A percentile compares a stretch with the other conserved stretches of the same genome.
phyloP scores from a whole-genome alignment of 2,888 invertebrate genomes.

The Ornithoptera alexandrae region DNA sequence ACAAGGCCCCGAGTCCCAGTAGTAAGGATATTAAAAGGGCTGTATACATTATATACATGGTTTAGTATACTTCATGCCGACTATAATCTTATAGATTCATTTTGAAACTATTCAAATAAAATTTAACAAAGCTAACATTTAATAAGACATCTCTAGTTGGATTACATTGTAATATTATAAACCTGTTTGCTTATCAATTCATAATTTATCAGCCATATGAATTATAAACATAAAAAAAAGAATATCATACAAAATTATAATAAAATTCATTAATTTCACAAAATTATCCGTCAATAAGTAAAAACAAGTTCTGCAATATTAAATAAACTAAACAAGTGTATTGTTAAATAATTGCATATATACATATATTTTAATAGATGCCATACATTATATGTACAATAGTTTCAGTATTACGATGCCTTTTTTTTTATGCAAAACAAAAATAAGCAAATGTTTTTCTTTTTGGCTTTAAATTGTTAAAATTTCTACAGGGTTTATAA shows the following conservation, averaged over 20 bases:
- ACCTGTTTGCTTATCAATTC: too few species aligned
- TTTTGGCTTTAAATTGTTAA: too few species aligned
- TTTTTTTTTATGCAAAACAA: background rate
- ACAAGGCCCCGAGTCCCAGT: too few species aligned
- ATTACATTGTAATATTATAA: too few species aligned
- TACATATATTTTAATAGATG: slow-evolving; percentile 1
- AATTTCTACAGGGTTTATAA: too few species aligned
- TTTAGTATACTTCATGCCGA: slow-evolving; percentile 64
- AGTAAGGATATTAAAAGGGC: too few species aligned
- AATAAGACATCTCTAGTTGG: background rate
- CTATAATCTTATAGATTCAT: slow-evolving; percentile 50
- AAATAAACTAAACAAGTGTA: background rate
- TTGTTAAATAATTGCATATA: background rate
- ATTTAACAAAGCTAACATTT: slow-evolving; percentile 24
- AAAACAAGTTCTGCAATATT: background rate
- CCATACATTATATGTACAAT: slow-evolving; percentile 8
- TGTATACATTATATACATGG: slow-evolving; percentile 36
- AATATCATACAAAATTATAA: too few species aligned
- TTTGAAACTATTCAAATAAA: slow-evolving; percentile 30
- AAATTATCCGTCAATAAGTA: too few species aligned
- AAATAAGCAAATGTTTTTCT: too few species aligned
- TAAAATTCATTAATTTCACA: too few species aligned
- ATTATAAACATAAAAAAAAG: too few species aligned
- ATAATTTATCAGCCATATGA: too few species aligned
- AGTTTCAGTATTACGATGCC: background rate